Conservation (phyloP, 2,113 vertebrate species). For the Leptodactylus fuscus region DNA sequence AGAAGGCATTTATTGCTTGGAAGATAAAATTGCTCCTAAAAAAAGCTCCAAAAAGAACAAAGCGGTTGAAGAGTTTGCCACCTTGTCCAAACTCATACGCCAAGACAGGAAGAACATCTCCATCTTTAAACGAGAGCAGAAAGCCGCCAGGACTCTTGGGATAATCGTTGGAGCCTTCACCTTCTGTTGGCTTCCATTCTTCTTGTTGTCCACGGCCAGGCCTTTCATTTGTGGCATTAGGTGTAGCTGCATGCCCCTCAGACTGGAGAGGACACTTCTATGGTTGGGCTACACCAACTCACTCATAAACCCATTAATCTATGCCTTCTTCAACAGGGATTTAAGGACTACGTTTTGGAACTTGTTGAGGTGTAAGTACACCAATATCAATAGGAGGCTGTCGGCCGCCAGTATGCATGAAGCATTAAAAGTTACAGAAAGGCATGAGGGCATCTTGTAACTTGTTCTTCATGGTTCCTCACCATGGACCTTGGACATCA, state of each 20-base stretch:
- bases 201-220: slow-evolving; percentile 73
- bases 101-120: slow-evolving; percentile 77
- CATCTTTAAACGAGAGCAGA: slow-evolving; percentile 79
- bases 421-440: slow-evolving; percentile 76
- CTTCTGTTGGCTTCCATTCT: slow-evolving; percentile 77
- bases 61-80: slow-evolving; percentile 70
- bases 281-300: slow-evolving; percentile 79
- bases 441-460: slow-evolving; percentile 73
- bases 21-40: slow-evolving; percentile 63
- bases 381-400: slow-evolving; percentile 77
- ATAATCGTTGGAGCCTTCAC: slow-evolving; percentile 76
- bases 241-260: slow-evolving; percentile 74
- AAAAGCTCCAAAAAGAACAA: slow-evolving; percentile 67
- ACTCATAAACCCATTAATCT: slow-evolving; percentile 78
- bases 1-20: slow-evolving; percentile 68
- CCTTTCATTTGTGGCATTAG: slow-evolving; percentile 75
- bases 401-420: slow-evolving; percentile 77
- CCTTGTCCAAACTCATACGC: slow-evolving; percentile 73
- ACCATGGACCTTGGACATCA: not conserved
- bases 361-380: slow-evolving; percentile 75
- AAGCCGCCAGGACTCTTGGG: slow-evolving; percentile 75
- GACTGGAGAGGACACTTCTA: slow-evolving; percentile 76
- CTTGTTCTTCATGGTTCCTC: not conserved
- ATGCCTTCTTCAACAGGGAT: slow-evolving; percentile 77
- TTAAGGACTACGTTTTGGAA: slow-evolving; percentile 79